phyloP scores from a whole-genome alignment of 2,888 invertebrate genomes.

The Cryptocephalus primarius region DNA sequence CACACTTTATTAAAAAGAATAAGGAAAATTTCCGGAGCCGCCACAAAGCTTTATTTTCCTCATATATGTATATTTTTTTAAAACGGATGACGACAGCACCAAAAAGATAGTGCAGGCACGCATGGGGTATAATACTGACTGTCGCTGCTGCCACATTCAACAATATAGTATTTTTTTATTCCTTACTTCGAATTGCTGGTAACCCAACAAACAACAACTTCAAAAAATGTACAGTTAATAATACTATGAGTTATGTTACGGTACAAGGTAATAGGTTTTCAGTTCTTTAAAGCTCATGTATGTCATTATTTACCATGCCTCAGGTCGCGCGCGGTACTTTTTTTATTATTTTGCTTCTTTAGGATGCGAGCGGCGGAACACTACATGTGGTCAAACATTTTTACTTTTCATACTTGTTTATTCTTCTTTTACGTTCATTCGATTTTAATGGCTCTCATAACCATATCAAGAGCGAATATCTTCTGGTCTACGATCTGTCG shows the following conservation, averaged over 20 bases:
- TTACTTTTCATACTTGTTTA: constrained; percentile 2
- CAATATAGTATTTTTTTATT: constrained; percentile 20
- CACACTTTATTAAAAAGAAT: not conserved
- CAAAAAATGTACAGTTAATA: constrained; percentile 33
- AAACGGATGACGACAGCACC: constrained; percentile 27
- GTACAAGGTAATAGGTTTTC: constrained; percentile 25
- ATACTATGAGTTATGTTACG: constrained; percentile 33
- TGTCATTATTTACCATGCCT: constrained; percentile 18
- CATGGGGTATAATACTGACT: constrained; percentile 34
- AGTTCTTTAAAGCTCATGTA: constrained; percentile 37
- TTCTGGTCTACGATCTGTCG: constrained; percentile 64
- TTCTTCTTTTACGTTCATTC: constrained; percentile 3
- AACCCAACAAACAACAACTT: constrained; percentile 33
- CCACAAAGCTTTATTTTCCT: not conserved
- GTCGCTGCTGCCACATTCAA: constrained; percentile 35
- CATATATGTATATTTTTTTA: not conserved
- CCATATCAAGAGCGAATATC: constrained; percentile 37
- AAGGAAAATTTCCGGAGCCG: not conserved
- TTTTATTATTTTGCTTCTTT: constrained; percentile 4
- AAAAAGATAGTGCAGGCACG: constrained; percentile 34
- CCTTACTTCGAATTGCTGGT: constrained; percentile 20
- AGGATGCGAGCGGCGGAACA: constrained; percentile 26
- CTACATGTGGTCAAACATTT: constrained; percentile 26
- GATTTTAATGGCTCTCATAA: constrained; percentile 16
- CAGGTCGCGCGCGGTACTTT: not conserved